Conservation (phyloP, 2,113 vertebrate species). For the Lophura nycthemera region DNA sequence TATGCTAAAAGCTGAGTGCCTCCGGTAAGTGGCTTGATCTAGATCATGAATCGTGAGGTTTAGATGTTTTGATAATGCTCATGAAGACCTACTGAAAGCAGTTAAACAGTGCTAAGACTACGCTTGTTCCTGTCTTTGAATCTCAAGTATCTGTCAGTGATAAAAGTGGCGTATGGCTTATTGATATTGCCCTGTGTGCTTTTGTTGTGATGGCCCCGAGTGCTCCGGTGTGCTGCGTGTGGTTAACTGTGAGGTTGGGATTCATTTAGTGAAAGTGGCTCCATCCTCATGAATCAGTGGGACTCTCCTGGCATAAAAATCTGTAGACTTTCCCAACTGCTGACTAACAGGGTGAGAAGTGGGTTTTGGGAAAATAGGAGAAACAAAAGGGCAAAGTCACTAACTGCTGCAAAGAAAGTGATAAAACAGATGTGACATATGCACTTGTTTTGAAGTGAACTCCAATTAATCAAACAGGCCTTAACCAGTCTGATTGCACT, state of each 20-base stretch:
- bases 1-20: neutral
- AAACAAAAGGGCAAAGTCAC: neutral
- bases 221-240: accelerated
- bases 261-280: neutral
- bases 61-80: neutral
- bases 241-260: neutral
- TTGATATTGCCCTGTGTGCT: neutral
- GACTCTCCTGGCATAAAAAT: neutral
- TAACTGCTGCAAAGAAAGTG: neutral
- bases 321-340: neutral
- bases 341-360: slow-evolving; percentile 9
- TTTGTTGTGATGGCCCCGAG: neutral
- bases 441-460: neutral
- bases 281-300: neutral
- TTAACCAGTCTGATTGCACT: neutral
- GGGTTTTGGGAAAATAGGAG: neutral
- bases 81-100: neutral
- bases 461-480: neutral
- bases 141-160: neutral
- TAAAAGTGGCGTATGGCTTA: neutral
- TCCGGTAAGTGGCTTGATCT: neutral
- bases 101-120: neutral
- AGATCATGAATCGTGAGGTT: neutral
- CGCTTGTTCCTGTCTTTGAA: neutral
- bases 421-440: neutral